Percentiles rank a stretch among this genome's conserved stretches.
These are phyloP conservation scores for Cynaeus angustus DNA, from an alignment of 2,888 invertebrate genomes.

Conservation along the genomic window DNA sequence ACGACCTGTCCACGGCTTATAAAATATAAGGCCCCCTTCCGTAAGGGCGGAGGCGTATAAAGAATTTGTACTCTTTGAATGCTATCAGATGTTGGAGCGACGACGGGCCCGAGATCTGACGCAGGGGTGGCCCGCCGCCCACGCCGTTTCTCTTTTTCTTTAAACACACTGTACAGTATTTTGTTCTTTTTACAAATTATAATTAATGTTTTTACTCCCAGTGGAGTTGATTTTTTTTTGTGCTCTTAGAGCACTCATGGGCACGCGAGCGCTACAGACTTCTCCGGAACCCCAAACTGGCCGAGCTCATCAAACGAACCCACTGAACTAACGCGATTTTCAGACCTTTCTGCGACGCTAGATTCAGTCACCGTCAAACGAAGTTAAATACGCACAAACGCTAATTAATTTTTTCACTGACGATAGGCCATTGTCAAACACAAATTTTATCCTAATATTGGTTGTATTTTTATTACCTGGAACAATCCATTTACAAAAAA, in stretches of 20 bases:
- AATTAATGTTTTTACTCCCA: constrained; percentile 56
- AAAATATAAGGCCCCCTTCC: constrained; percentile 61
- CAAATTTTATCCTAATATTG: too few relatives aligned
- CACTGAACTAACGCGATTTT: too few relatives aligned
- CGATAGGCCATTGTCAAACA: too few relatives aligned
- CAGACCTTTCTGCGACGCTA: too few relatives aligned
- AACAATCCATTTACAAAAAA: too few relatives aligned
- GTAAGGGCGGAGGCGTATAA: constrained; percentile 70
- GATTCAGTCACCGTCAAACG: too few relatives aligned
- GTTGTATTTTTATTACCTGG: too few relatives aligned
- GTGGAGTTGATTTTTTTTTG: constrained; percentile 60
- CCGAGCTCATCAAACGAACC: constrained; percentile 47
- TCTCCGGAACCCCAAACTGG: constrained; percentile 45
- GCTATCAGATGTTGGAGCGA: constrained; percentile 67
- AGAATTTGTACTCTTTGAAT: constrained; percentile 83
- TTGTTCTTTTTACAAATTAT: constrained; percentile 61
- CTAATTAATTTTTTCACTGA: too few relatives aligned
- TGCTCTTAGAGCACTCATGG: constrained; percentile 59
- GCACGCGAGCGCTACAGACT: constrained; percentile 56
- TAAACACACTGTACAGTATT: constrained; percentile 64
- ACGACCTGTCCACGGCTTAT: constrained; percentile 61
- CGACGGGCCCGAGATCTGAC: constrained; percentile 64
- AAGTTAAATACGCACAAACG: too few relatives aligned
- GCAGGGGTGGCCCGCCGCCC: constrained; percentile 60
- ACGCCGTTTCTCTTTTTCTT: constrained; percentile 59